Base-by-base conservation (phyloP, 2,888 invertebrate genomes). In the Oegoconia quadripuncta region DNA sequence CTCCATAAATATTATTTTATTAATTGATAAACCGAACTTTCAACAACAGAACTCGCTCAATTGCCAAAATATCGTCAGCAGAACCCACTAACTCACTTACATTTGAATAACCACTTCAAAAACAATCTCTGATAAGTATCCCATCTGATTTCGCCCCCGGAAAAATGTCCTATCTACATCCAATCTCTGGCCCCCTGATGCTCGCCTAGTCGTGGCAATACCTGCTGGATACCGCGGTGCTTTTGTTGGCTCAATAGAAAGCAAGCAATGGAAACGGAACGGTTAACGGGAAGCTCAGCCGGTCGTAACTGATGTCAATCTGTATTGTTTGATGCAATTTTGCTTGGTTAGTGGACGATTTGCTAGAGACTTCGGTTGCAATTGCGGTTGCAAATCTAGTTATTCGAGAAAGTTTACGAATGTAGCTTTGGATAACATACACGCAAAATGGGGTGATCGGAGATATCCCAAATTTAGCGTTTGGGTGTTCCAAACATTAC, bases 41-140 rank as follows among this genome's bases (percentile, higher is more conserved):
- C n/a, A 20, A 20, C 20, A 20, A 20, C 5, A 20, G 20, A 5
- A 20, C n/a, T 3, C 5, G 7, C 20, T 3, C 20, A 20, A 20
- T 7, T 6, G 7, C 7, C 7, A 6, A 6, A 20, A 20, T 3
- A 20, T 12, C 15, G 33, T 15, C 25, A 22, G 23, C 33, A 37
- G 28, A 25, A 29, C 12, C 8, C 40, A 41, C 48, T 72, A 72
- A 76, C 57, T 58, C 41, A 42, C 62, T 74, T 70, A 69, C 57
- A 55, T 63, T 59, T 59, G 58, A 71, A 75, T 70, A 74, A 74
- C 72, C 68, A 73, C 74, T 75, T 67, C 64, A 74, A 72, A 79
- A 73, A 72, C 76, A 75, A 78, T 77, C 70, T 73, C 58, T 51
- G 64, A 64, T 68, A 71, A 75, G 74, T 62, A 52, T 41, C 56